Conservation (phyloP, 2,113 vertebrate genomes). For the Pao palembangensis region DNA sequence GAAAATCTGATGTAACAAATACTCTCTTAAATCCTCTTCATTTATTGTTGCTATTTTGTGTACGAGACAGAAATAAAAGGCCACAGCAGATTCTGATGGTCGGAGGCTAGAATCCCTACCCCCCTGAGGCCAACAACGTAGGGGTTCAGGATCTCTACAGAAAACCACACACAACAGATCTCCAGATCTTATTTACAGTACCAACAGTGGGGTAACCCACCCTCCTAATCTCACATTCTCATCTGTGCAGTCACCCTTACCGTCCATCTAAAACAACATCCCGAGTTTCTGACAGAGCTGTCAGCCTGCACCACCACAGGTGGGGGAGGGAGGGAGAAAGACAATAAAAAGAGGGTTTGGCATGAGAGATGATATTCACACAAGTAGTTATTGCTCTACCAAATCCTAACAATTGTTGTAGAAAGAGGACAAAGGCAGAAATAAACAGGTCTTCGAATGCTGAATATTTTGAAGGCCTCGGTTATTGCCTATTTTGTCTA, state of each 20-base stretch:
- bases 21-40: not conserved
- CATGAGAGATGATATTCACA: conserved; percentile 23
- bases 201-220: conserved; percentile 34
- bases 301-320: conserved; percentile 41
- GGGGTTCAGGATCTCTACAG: conserved; percentile 14
- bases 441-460: too few species aligned
- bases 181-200: conserved; percentile 30
- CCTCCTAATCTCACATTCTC: conserved; percentile 9
- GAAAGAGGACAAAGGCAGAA: conserved; percentile 14
- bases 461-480: too few species aligned
- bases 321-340: conserved; percentile 38
- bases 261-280: conserved; percentile 46
- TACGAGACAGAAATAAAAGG: conserved; percentile 22
- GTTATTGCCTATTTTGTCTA: not conserved
- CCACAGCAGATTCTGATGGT: conserved; percentile 24
- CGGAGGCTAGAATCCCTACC: conserved; percentile 2
- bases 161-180: conserved; percentile 30
- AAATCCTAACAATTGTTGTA: conserved; percentile 22
- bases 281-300: conserved; percentile 41
- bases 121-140: conserved; percentile 24
- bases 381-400: not conserved
- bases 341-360: conserved; percentile 18
- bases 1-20: too few species aligned
- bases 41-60: not conserved
- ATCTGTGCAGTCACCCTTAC: conserved; percentile 37